Conservation (phyloP, 2,797 vertebrate genomes). For the Cryptoblepharus egeriae region DNA sequence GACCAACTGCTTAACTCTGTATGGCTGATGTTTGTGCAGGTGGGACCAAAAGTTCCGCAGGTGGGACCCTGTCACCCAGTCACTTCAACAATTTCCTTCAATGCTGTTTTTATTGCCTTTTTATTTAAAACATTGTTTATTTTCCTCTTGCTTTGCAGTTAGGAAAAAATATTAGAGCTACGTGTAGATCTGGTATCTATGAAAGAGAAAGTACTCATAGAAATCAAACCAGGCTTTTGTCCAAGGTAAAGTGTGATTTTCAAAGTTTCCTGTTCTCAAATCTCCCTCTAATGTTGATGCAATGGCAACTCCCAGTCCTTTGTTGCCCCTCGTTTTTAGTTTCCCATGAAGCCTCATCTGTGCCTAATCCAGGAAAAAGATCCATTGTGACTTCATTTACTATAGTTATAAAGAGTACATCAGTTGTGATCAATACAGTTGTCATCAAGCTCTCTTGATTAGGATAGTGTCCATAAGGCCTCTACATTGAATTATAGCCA, state of each 20-base stretch:
- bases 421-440: too few species aligned
- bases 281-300: not conserved
- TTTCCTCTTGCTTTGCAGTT: constrained; percentile 42
- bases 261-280: not conserved
- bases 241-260: not conserved
- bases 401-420: too few species aligned
- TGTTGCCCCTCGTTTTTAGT: not conserved
- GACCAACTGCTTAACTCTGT: not conserved
- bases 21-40: accelerated
- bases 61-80: not conserved
- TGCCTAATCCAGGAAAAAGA: accelerated
- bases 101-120: constrained; percentile 12
- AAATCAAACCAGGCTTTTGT: not conserved
- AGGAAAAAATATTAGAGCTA: constrained; percentile 34
- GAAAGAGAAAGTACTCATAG: constrained; percentile 49
- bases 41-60: constrained; percentile 26
- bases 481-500: not conserved
- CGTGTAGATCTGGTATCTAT: not conserved
- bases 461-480: too few species aligned
- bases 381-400: accelerated
- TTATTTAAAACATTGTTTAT: not conserved
- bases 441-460: too few species aligned
- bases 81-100: not conserved
- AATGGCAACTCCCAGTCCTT: not conserved
- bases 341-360: not conserved